Percentiles rank a stretch among this genome's conserved stretches.
Conservation (phyloP, 2,888 invertebrate species). For the Plagodis pulveraria region DNA sequence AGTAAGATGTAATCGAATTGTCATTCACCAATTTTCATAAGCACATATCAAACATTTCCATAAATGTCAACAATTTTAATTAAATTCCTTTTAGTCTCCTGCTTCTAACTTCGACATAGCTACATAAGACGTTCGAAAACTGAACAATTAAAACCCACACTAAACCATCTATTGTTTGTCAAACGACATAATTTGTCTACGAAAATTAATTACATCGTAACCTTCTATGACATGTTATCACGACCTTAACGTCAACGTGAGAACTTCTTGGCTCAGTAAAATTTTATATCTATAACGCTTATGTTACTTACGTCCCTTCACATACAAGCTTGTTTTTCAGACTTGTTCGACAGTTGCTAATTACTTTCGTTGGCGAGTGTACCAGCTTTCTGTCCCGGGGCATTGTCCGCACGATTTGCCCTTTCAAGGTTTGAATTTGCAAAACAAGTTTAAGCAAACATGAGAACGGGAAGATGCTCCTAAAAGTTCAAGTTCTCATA, state of each 20-base stretch:
- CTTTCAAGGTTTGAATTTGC: constrained; percentile 41
- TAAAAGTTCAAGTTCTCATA: constrained; percentile 36
- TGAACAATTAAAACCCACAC: constrained; percentile 17
- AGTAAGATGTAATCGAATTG: too few species aligned
- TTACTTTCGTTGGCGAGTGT: constrained; percentile 48
- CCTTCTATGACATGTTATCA: constrained; percentile 28
- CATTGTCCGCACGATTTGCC: constrained; percentile 37
- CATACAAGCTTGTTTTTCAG: constrained; percentile 42
- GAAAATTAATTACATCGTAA: constrained; percentile 26
- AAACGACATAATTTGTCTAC: constrained; percentile 17
- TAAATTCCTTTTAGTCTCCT: background rate
- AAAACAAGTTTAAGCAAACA: constrained; percentile 41
- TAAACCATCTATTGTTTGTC: constrained; percentile 20
- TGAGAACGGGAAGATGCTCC: constrained; percentile 29
- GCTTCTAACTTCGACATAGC: constrained; percentile 7
- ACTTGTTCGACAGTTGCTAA: constrained; percentile 52
- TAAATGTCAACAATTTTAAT: constrained; percentile 5
- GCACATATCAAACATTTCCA: background rate
- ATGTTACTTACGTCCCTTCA: constrained; percentile 34
- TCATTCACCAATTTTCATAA: too few species aligned
- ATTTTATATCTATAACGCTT: constrained; percentile 26
- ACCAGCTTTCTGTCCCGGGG: constrained; percentile 35
- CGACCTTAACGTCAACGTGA: constrained; percentile 29
- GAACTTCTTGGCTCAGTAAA: constrained; percentile 27
- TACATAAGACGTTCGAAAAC: constrained; percentile 3